Conservation (phyloP, 1,140 invertebrate genomes). For the Vollenhovia emeryi region DNA sequence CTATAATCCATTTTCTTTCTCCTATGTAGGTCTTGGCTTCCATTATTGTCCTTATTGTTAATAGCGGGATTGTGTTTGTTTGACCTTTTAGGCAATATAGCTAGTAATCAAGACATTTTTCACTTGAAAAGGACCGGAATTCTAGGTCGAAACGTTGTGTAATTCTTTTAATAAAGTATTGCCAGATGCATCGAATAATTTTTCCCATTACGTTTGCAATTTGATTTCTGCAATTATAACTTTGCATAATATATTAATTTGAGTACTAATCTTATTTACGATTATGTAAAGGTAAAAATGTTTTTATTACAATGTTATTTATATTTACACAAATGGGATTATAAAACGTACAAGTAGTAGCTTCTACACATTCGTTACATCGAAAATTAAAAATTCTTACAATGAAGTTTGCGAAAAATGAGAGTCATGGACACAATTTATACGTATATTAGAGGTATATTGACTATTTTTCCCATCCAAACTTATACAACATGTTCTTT, state of each 20-base stretch:
- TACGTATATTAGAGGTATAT: conserved; percentile 81
- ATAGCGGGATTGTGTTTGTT: too few species aligned
- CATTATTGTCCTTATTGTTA: too few species aligned
- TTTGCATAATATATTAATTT: not conserved
- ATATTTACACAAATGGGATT: conserved; percentile 81
- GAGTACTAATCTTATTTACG: not conserved
- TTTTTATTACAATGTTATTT: conserved; percentile 80
- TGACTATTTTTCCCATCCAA: conserved; percentile 82
- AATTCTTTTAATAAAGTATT: too few species aligned
- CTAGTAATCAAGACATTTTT: too few species aligned
- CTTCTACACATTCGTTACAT: conserved; percentile 78
- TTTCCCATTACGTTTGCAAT: not conserved
- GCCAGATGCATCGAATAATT: too few species aligned
- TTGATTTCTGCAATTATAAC: not conserved
- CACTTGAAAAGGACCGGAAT: too few species aligned
- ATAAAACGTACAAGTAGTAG: conserved; percentile 74
- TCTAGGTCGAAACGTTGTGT: too few species aligned
- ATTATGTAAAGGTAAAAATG: not conserved
- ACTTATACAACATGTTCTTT: conserved; percentile 77
- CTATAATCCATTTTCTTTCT: too few species aligned
- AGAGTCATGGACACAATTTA: conserved; percentile 78
- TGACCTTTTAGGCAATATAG: too few species aligned
- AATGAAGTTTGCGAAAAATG: conserved; percentile 76
- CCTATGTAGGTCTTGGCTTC: too few species aligned
- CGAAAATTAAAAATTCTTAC: conserved; percentile 80